phyloP scores from a whole-genome alignment of 2,888 invertebrate genomes.

The Heteropelma amictum region DNA sequence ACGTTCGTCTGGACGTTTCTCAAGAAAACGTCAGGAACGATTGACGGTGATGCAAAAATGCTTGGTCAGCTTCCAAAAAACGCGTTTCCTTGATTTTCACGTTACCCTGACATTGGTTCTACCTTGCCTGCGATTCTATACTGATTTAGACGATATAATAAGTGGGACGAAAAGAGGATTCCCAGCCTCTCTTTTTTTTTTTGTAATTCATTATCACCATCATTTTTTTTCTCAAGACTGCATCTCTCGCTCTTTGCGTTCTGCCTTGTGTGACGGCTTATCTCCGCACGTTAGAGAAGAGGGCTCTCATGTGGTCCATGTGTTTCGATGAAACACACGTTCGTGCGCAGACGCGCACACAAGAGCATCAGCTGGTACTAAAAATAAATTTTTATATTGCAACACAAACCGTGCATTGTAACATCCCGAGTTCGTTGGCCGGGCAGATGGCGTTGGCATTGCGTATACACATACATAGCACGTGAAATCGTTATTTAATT shows the following conservation, averaged over 20 bases:
- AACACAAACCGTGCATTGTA: neutral
- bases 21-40: conserved; percentile 21
- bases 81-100: neutral
- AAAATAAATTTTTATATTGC: conserved; percentile 6
- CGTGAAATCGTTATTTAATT: too few relatives aligned
- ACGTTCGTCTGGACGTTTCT: conserved; percentile 13
- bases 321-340: too few relatives aligned
- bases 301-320: too few relatives aligned
- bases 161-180: too few relatives aligned
- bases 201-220: too few relatives aligned
- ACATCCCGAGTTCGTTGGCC: conserved; percentile 18
- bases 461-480: too few relatives aligned
- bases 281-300: too few relatives aligned
- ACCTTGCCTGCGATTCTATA: neutral
- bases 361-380: neutral
- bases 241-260: too few relatives aligned
- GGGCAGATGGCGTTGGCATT: conserved; percentile 15
- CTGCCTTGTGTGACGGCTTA: too few relatives aligned
- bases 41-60: conserved; percentile 7
- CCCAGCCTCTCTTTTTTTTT: too few relatives aligned
- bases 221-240: too few relatives aligned
- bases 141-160: neutral
- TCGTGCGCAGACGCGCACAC: too few relatives aligned
- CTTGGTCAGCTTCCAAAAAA: conserved; percentile 46
- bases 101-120: conserved; percentile 19